phyloP scores from a whole-genome alignment of 2,797 vertebrate genomes.

The Cryptoblepharus egeriae region DNA sequence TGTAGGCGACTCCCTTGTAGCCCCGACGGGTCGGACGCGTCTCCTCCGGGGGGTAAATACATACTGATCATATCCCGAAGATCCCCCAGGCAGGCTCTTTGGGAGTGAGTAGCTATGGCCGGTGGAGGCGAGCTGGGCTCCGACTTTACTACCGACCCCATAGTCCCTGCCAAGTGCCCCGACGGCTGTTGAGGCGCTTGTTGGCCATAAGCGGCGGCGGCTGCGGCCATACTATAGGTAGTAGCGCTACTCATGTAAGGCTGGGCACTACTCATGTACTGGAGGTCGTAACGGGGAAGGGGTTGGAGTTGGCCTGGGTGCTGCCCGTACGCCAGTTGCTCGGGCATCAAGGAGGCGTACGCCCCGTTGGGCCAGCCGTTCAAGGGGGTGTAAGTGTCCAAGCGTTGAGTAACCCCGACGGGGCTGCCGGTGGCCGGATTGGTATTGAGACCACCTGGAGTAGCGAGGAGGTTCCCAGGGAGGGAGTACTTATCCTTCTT shows the following conservation, averaged over 20 bases:
- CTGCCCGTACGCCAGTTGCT: conserved; percentile 94
- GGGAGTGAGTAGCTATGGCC: conserved; percentile 94
- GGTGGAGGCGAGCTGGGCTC: conserved; percentile 97
- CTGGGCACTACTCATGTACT: conserved; percentile 93
- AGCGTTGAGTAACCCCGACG: conserved; percentile 92
- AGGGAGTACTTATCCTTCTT: conserved; percentile 99
- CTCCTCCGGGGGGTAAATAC: conserved; percentile 98
- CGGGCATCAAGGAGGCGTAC: conserved; percentile 94
- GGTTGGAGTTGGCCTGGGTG: conserved; percentile 95
- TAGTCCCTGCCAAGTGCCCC: conserved; percentile 80
- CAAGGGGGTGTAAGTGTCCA: conserved; percentile 97
- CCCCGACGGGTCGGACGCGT: conserved; percentile 89
- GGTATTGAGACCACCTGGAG: conserved; percentile 55
- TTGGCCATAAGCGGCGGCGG: conserved; percentile 76
- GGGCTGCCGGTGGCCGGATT: too few species aligned
- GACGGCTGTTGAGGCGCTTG: conserved; percentile 87
- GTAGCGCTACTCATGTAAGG: conserved; percentile 97
- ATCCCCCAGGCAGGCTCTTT: conserved; percentile 96
- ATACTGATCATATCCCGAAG: conserved; percentile 99
- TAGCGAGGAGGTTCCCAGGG: conserved; percentile 89
- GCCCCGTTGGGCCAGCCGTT: conserved; percentile 98
- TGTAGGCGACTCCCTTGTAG: conserved; percentile 93
- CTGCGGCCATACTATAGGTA: conserved; percentile 84
- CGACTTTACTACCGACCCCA: conserved; percentile 95
- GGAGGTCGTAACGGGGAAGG: conserved; percentile 98